These are phyloP conservation scores for Chinchilla lanigera DNA, from an alignment of 2,113 vertebrate genomes.

Conservation along the genomic window DNA sequence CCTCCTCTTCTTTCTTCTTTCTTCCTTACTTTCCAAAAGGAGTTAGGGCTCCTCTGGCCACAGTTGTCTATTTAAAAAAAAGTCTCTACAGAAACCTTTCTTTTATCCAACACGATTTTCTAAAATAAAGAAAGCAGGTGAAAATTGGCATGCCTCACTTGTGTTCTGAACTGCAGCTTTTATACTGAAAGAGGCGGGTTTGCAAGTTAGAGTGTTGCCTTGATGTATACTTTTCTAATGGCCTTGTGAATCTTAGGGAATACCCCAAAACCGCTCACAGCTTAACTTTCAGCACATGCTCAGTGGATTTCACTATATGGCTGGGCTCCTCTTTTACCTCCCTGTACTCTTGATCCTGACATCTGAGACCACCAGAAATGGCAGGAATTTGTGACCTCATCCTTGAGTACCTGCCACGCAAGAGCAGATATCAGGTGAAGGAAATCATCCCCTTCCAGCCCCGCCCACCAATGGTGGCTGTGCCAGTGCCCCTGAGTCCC, in stretches of 20 bases:
- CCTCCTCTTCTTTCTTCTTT: no score
- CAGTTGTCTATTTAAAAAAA: no score
- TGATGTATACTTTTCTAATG: background rate
- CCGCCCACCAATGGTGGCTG: background rate
- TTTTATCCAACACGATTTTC: background rate
- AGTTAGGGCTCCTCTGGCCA: no score
- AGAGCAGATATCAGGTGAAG: background rate
- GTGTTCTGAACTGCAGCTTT: no score
- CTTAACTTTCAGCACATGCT: background rate
- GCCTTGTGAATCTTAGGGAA: background rate
- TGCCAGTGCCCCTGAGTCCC: background rate
- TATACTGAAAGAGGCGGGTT: background rate
- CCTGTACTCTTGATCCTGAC: background rate
- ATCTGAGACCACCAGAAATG: background rate
- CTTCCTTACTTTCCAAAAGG: no score
- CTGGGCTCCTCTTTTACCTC: background rate
- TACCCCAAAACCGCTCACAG: background rate
- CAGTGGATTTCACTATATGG: background rate
- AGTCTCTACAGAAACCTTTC: background rate
- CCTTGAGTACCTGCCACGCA: background rate
- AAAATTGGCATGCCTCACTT: background rate
- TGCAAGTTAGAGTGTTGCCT: background rate
- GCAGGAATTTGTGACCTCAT: background rate
- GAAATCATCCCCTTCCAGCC: fast-evolving
- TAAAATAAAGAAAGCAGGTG: background rate